Evolutionary conservation across 2,888 invertebrate species (phyloP).

Genomic region (Synanthedon formicaeformis): DNA sequence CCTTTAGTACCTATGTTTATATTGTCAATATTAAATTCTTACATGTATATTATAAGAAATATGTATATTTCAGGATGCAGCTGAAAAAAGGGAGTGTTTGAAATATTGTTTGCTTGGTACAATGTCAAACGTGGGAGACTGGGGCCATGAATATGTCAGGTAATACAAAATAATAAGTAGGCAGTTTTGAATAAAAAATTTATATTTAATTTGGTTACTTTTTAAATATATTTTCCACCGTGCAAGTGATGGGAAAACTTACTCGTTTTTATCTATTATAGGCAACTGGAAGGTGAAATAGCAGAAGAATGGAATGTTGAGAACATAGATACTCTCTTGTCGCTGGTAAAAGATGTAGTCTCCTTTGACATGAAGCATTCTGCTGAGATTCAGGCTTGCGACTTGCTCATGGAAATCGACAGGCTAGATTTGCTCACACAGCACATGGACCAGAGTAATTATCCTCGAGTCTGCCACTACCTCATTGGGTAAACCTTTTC

Average conservation of each 20-base stretch:
- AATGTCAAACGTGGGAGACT: slow-evolving; percentile 90
- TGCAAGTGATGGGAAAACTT: too few relatives aligned
- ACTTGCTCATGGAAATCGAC: slow-evolving; percentile 97
- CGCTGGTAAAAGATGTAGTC: slow-evolving; percentile 88
- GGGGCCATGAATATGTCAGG: slow-evolving; percentile 99
- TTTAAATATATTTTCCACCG: neutral
- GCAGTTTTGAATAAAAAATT: neutral
- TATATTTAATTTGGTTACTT: neutral
- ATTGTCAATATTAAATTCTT: too few relatives aligned
- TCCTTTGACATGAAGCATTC: slow-evolving; percentile 97
- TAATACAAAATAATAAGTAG: slow-evolving; percentile 20
- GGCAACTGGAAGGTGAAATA: slow-evolving; percentile 91
- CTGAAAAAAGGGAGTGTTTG: slow-evolving; percentile 84
- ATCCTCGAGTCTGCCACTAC: slow-evolving; percentile 93
- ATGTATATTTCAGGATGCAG: slow-evolving; percentile 42
- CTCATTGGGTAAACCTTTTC: slow-evolving; percentile 67
- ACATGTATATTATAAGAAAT: neutral
- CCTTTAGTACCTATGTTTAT: too few relatives aligned
- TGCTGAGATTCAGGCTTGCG: slow-evolving; percentile 98
- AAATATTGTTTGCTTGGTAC: slow-evolving; percentile 89
- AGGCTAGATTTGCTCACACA: slow-evolving; percentile 85
- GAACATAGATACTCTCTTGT: slow-evolving; percentile 73
- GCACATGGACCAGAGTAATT: slow-evolving; percentile 90
- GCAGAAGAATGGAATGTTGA: slow-evolving; percentile 83
- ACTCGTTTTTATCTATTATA: slow-evolving; percentile 20